Conservation (phyloP, 2,113 vertebrate genomes). For the Callaeas wilsoni region DNA sequence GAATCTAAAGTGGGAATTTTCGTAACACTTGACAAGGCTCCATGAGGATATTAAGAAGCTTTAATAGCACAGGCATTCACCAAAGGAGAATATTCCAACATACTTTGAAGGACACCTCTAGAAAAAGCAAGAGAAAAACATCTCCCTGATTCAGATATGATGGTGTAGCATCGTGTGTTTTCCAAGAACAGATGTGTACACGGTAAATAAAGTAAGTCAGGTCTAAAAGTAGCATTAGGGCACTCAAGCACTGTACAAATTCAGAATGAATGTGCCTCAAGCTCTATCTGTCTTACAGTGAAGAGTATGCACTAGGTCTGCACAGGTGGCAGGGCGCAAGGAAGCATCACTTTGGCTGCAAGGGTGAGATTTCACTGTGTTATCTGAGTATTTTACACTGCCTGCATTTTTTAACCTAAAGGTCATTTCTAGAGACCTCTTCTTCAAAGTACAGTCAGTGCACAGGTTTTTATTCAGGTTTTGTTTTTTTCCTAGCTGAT, state of each 20-base stretch:
- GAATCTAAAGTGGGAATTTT: not conserved
- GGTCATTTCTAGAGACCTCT: not conserved
- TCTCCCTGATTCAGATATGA: not conserved
- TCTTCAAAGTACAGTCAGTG: not conserved
- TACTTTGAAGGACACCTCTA: not conserved
- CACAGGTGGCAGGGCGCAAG: not conserved
- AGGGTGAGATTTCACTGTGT: not conserved
- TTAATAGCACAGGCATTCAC: rapidly evolving
- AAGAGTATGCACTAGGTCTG: not conserved
- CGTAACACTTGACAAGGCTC: not conserved
- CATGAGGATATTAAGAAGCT: not conserved
- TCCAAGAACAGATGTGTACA: not conserved
- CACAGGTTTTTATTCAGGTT: not conserved
- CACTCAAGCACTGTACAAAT: not conserved
- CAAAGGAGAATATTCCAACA: not conserved
- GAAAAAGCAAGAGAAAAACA: not conserved
- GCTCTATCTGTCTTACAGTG: not conserved
- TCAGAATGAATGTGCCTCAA: not conserved
- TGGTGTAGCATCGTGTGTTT: not conserved
- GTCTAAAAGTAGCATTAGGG: not conserved
- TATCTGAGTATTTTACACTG: not conserved
- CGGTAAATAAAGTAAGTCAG: not conserved
- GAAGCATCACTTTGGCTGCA: not conserved
- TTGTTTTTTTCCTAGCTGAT: not conserved
- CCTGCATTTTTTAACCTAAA: not conserved